These are phyloP conservation scores for Eulemur mongoz DNA, from an alignment of 2,797 vertebrate genomes.

Conservation along the genomic window DNA sequence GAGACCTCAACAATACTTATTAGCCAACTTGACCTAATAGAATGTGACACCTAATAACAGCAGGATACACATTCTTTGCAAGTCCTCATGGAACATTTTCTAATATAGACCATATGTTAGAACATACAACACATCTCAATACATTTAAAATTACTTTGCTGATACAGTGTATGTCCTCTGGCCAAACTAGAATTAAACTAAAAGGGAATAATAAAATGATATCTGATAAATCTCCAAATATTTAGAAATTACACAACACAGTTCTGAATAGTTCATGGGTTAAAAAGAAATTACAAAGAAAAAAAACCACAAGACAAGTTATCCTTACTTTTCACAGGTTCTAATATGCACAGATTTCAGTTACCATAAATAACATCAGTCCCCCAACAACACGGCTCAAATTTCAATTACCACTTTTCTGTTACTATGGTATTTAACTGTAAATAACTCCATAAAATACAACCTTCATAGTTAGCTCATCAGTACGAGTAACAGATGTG, in stretches of 20 bases:
- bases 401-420: not conserved
- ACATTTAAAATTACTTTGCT: not conserved
- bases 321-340: not conserved
- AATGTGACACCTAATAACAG: not conserved
- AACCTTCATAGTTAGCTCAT: not conserved
- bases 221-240: slow-evolving; percentile 13
- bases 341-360: not conserved
- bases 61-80: not conserved
- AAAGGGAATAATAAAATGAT: not conserved
- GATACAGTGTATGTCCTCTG: not conserved
- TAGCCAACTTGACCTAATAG: not conserved
- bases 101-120: not conserved
- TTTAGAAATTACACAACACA: not conserved
- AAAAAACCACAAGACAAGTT: not conserved
- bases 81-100: not conserved
- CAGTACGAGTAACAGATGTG: not conserved
- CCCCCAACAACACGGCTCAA: not conserved
- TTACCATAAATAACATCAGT: not conserved
- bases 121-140: not conserved
- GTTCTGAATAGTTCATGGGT: slow-evolving; percentile 5
- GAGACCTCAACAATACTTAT: not conserved
- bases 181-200: not conserved
- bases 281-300: slow-evolving; percentile 6
- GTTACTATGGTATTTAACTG: not conserved
- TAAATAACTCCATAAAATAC: not conserved